Percentiles rank a stretch among this genome's conserved stretches.
Evolutionary conservation across 2,888 invertebrate genomes (phyloP).

Genomic region (Drosophila kambysellisi): DNA sequence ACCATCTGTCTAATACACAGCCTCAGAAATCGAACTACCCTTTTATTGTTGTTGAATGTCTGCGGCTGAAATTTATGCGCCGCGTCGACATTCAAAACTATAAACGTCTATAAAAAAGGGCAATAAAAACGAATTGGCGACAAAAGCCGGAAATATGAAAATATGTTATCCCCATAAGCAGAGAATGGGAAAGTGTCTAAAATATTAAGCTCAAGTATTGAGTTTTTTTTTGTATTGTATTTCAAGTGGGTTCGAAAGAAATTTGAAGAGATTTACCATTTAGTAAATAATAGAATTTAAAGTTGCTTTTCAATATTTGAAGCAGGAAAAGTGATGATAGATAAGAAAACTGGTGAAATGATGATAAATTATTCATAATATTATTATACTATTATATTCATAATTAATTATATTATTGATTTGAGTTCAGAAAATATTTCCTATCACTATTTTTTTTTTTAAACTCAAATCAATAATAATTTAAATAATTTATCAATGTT

Average conservation of each 20-base stretch:
- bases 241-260: neutral
- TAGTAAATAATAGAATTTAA: neutral
- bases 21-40: slow-evolving; percentile 67
- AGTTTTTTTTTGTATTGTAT: neutral
- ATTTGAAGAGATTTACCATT: slow-evolving; percentile 5
- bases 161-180: slow-evolving; percentile 66
- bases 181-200: slow-evolving; percentile 9
- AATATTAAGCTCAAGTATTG: too few species aligned
- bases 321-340: neutral
- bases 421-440: too few species aligned
- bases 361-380: too few species aligned
- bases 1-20: slow-evolving; percentile 2
- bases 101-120: slow-evolving; percentile 77
- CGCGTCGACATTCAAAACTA: slow-evolving; percentile 73
- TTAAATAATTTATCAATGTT: neutral
- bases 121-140: slow-evolving; percentile 78
- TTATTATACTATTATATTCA: too few species aligned
- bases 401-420: too few species aligned
- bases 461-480: neutral
- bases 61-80: slow-evolving; percentile 61
- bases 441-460: too few species aligned
- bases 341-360: neutral
- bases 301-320: neutral
- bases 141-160: slow-evolving; percentile 76
- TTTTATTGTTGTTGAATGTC: slow-evolving; percentile 44